Base-by-base conservation (phyloP, 2,113 vertebrate genomes). In the Merops nubicus region DNA sequence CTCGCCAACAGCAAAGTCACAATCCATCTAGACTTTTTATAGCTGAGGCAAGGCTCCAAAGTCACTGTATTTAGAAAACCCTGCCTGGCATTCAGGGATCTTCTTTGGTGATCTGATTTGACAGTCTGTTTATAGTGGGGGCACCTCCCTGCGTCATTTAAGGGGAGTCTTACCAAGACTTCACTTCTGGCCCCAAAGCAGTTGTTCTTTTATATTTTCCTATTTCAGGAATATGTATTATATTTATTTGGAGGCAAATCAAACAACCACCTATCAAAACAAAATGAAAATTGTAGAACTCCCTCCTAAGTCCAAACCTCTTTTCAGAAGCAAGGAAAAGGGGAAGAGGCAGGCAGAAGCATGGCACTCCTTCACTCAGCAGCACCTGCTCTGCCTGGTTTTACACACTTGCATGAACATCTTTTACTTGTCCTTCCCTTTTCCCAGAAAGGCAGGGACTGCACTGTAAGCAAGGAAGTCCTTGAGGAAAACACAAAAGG, bases 31-130 rank as follows among this genome's bases (percentile, higher is more conserved):
- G 65, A 57, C 56, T 89, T 87, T 70, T 81, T 75, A 89, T 47
- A 96, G 77, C 60, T 8, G 34, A 89, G 81, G 68, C 84, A 93
- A 34, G 43, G 51, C 81, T 93, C 81, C 73, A 69, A n/a, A 67
- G 51, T 75, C 51, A 33, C 75, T 85, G 74, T 67, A 63, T 40
- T 94, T 90, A 88, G 65, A 70, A 91, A 95, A 63, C 18, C 7
- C 19, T 81, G 77, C 77, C 73, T 67, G 88, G 77, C 47, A 87
- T 50, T 60, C 73, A 70, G 68, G 21, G 53, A 89, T 73, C 76
- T 89, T 85, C 85, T n/a, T n/a, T n/a, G n/a, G n/a, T n/a, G n/a
- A n/a, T n/a, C 77, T 0, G 1, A 72, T 81, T 81, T 78, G 47
- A 47, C 69, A 64, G 69, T 33, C 29, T 29, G 56, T 53, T 85